Base-by-base conservation (phyloP, 2,113 vertebrate species). In the Numida meleagris region DNA sequence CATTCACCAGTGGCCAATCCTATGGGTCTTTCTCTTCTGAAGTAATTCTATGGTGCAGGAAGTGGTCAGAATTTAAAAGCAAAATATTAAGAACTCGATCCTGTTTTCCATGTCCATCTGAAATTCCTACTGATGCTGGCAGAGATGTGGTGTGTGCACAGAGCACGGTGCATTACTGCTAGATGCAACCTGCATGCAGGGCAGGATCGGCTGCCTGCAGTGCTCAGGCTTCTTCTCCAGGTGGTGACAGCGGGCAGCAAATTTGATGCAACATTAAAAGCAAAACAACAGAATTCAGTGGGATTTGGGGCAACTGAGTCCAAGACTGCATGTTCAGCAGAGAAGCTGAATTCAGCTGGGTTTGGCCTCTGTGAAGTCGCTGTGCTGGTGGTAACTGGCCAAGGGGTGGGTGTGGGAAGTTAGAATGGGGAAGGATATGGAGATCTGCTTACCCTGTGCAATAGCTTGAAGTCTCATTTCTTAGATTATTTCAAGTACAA, bases 161-260 rank as follows among this genome's bases (percentile, higher is more conserved):
- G 8, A 12, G 19, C 1, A 0, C 10, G 43, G 43, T 7, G 36
- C 4, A 0, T 45, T 8, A 4, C 53, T 6, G 25, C 48, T 45
- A 45, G n/a, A n/a, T n/a, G n/a, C n/a, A n/a, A n/a, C n/a, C n/a
- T n/a, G n/a, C n/a, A n/a, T n/a, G n/a, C n/a, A n/a, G n/a, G n/a
- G n/a, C n/a, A n/a, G n/a, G n/a, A n/a, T 13, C 40, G 2, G 29
- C 0, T 3, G 45, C 86, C 31, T 92, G 93, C 38, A 95, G 89
- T 96, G 25, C 94, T 71, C 27, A 43, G 1, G 0, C 1, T 15
- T 21, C 25, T 53, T 78, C 96, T 94, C 51, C 96, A 95, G 95
- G 4, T 91, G 96, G 94, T 55, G 95, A 19, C 91, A 29, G 6
- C 51, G 82, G 88, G 94, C 95, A 95, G 93, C 50, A 42, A 29